These are phyloP conservation scores for Panthera uncia DNA, from an alignment of 2,113 vertebrate species.

Conservation along the genomic window DNA sequence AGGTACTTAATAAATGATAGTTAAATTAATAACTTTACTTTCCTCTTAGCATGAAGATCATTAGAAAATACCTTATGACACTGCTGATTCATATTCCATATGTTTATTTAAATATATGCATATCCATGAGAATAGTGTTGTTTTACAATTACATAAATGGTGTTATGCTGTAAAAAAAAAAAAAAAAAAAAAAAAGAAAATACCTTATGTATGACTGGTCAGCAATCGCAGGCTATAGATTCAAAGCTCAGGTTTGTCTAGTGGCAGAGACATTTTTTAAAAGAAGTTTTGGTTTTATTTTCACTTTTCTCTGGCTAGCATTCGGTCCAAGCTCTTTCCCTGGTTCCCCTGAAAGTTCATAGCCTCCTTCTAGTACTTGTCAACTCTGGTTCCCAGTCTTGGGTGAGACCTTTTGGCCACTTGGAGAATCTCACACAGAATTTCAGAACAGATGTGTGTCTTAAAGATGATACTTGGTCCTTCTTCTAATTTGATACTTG, in stretches of 20 bases:
- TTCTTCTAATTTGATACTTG: neutral
- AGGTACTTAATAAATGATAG: conserved; percentile 5
- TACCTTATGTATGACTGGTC: neutral
- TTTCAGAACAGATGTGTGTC: neutral
- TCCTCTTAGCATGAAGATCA: neutral
- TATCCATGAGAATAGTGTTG: no score
- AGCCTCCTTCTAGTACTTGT: neutral
- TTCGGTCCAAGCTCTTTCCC: neutral
- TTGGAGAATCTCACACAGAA: neutral
- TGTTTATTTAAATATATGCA: no score
- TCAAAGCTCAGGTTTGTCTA: neutral
- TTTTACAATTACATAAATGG: no score
- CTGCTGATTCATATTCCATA: no score
- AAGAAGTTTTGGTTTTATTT: neutral
- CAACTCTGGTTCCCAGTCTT: neutral
- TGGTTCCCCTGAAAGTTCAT: neutral
- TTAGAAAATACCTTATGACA: neutral
- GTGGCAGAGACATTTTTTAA: neutral
- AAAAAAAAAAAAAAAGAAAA: neutral
- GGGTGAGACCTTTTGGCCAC: neutral
- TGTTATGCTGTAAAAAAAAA: no score
- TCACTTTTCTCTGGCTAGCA: neutral
- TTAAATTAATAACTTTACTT: neutral
- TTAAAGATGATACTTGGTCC: neutral
- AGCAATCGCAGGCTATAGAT: neutral